Evolutionary conservation across 2,888 invertebrate species (phyloP), one percentile per base, ranked within the genome.

Genomic region (Polydrusus tereticollis): DNA sequence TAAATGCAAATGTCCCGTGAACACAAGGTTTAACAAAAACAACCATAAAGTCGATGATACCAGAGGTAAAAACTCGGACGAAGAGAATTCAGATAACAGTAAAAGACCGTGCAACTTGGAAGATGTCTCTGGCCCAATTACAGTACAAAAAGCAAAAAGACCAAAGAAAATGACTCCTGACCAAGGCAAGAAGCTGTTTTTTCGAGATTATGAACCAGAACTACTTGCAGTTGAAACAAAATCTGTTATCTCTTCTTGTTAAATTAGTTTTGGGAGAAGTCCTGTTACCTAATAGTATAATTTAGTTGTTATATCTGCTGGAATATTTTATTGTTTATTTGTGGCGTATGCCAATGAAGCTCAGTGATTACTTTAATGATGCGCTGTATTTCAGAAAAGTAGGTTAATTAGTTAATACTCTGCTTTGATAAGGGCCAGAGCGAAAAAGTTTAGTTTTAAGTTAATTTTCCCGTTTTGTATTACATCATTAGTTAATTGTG

Each of bases 1-100:
- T 1, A 66, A 57, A 57, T 66, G 66, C 20, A n/a, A n/a, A 14
- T 66, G 55, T 20, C 66, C 66, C 0, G 16, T 43, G 7, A 66
- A 45, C 14, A 23, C 5, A 38, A 2, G 3, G n/a, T 23, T 59
- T 7, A 59, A 21, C 18, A n/a, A n/a, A 20, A 20, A 21, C 3
- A 20, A 20, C 20, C 8, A 58, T 21, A 58, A n/a, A n/a, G n/a
- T n/a, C n/a, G n/a, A 10, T 36, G 18, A 36, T 8, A 14, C 20
- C 16, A 16, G 6, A 33, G 57, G 21, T 38, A 18, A 43, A 12
- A 36, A 36, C n/a, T n/a, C 26, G 20, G 45, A 8, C 29, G 26
- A 55, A 14, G 29, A 16, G 29, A 26, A 33, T 1, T 18, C 33
- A 33, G 36, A 57, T 20, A 33, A 57, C 7, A 26, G 2, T 55